Evolutionary conservation across 1,140 invertebrate species (phyloP).

Genomic region (Bicyclus anynana): DNA sequence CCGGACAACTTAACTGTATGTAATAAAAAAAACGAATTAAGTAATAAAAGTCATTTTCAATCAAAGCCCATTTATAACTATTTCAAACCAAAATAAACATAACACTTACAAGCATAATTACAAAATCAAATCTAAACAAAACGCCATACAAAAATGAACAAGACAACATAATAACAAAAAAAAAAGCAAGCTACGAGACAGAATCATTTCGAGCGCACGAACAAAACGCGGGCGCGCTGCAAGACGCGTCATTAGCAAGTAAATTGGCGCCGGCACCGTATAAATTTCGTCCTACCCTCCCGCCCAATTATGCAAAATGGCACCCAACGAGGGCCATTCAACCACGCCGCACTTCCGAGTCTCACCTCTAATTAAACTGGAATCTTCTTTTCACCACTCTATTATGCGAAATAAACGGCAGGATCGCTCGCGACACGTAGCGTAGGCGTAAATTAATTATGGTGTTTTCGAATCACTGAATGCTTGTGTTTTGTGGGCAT

Average conservation of each 20-base stretch:
- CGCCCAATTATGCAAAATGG: constrained; percentile 76
- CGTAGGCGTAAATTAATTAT: constrained; percentile 55
- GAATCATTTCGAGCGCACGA: constrained; percentile 35
- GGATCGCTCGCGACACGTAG: constrained; percentile 53
- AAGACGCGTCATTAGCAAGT: constrained; percentile 73
- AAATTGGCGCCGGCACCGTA: constrained; percentile 69
- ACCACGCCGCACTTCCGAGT: constrained; percentile 58
- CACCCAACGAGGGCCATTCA: constrained; percentile 69
- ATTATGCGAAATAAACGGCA: constrained; percentile 71
- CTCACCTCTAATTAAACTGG: constrained; percentile 73
- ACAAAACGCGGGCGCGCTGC: constrained; percentile 54
- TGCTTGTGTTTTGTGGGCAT: constrained; percentile 25
- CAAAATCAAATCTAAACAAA: constrained; percentile 12
- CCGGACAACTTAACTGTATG: too few relatives aligned
- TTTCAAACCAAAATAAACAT: constrained; percentile 16
- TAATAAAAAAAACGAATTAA: too few relatives aligned
- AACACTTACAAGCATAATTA: neutral
- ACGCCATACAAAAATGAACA: constrained; percentile 25
- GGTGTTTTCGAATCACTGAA: constrained; percentile 36
- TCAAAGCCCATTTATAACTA: too few relatives aligned
- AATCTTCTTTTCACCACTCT: constrained; percentile 72
- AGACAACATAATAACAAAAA: constrained; percentile 8
- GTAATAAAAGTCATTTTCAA: too few relatives aligned
- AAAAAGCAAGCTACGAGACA: constrained; percentile 15
- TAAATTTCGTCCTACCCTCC: constrained; percentile 70